Percentiles rank a stretch among this genome's conserved stretches.
Conservation (phyloP, 2,888 invertebrate genomes). For the Anarsia innoxiella region DNA sequence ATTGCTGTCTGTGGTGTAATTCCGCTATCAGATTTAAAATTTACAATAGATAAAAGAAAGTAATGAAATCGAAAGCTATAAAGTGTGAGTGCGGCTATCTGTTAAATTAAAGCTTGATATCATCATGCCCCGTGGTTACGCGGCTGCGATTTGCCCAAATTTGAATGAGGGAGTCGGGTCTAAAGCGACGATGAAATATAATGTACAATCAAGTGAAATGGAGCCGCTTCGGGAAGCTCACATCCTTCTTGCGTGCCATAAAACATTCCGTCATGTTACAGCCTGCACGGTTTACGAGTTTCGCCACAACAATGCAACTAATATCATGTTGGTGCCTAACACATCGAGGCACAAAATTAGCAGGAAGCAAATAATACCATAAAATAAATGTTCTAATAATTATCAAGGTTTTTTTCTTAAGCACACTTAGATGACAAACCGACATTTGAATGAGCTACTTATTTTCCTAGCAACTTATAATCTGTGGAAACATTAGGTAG, state of each 20-base stretch:
- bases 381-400: too few relatives aligned
- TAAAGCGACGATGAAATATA: slow-evolving; percentile 42
- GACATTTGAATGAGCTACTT: too few relatives aligned
- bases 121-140: slow-evolving; percentile 2
- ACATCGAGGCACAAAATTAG: too few relatives aligned
- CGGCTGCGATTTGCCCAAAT: slow-evolving; percentile 15
- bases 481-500: too few relatives aligned
- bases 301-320: slow-evolving; percentile 40
- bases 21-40: too few relatives aligned
- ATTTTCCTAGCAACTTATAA: too few relatives aligned
- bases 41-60: background rate
- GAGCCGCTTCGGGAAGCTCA: slow-evolving; percentile 35
- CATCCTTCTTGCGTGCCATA: slow-evolving; percentile 50
- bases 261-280: slow-evolving; percentile 19
- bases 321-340: slow-evolving; percentile 23
- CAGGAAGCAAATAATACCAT: too few relatives aligned
- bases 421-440: too few relatives aligned
- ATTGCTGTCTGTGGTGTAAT: too few relatives aligned
- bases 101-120: slow-evolving; percentile 5
- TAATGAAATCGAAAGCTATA: slow-evolving; percentile 3
- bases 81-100: slow-evolving; percentile 1
- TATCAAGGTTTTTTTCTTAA: too few relatives aligned
- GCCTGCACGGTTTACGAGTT: slow-evolving; percentile 51
- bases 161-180: slow-evolving; percentile 17
- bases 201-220: slow-evolving; percentile 58